These are phyloP conservation scores for Psittacula derbiana DNA, from an alignment of 2,797 vertebrate species.

Conservation along the genomic window DNA sequence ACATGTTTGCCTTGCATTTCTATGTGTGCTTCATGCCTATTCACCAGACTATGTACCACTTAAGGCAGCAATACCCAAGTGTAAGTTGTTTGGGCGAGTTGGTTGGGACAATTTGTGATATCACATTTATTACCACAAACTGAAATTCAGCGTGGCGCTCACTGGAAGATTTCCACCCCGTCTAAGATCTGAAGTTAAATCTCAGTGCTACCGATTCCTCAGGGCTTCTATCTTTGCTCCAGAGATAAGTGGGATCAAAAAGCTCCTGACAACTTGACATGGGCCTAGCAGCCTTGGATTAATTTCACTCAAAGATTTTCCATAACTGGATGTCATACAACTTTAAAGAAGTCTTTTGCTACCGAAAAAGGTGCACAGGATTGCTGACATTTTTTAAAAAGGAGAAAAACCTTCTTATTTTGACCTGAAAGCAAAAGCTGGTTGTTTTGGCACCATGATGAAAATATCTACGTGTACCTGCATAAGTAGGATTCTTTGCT, in stretches of 20 bases:
- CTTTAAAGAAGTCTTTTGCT: not conserved
- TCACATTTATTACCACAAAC: not conserved
- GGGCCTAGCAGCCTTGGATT: not conserved
- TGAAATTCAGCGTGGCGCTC: not conserved
- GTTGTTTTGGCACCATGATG: not conserved
- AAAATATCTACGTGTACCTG: not conserved
- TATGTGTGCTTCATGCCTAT: not conserved
- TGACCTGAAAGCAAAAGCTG: not conserved
- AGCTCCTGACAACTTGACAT: not conserved
- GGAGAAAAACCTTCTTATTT: not conserved
- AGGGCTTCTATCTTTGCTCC: not conserved
- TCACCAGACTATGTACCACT: not conserved
- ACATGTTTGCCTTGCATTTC: not conserved
- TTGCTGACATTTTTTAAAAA: not conserved
- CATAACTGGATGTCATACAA: not conserved
- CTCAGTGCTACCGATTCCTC: not conserved
- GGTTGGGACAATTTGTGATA: not conserved
- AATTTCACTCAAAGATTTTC: slow-evolving; percentile 20
- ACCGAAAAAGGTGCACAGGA: not conserved
- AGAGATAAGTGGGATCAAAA: slow-evolving; percentile 20
- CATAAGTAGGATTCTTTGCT: not conserved
- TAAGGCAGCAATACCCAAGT: not conserved
- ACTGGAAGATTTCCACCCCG: not conserved
- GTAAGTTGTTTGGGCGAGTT: not conserved
- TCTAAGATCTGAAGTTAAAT: slow-evolving; percentile 20